Percentiles rank a stretch among this genome's conserved stretches.
Conservation (phyloP, 1,140 invertebrate genomes). For the Atta colombica region DNA sequence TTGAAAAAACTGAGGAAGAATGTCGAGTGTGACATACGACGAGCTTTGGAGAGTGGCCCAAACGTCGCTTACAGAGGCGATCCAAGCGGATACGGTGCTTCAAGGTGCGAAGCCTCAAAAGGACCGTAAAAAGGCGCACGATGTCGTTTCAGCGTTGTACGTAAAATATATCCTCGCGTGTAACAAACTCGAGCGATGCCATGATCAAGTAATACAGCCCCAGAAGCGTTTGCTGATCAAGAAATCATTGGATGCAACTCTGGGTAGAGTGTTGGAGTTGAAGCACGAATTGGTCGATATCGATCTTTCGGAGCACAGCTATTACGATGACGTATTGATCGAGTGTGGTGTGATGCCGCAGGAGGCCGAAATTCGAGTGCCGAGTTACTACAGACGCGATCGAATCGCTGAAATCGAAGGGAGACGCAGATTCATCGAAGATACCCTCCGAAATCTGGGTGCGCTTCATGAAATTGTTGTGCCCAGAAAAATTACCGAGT, state of each 20-base stretch:
- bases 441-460: conserved; percentile 90
- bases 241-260: conserved; percentile 92
- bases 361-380: conserved; percentile 89
- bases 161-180: conserved; percentile 93
- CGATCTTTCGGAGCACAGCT: conserved; percentile 94
- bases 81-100: conserved; percentile 89
- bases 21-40: conserved; percentile 92
- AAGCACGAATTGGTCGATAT: conserved; percentile 95
- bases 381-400: conserved; percentile 90
- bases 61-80: conserved; percentile 88
- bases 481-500: conserved; percentile 90
- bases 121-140: conserved; percentile 88
- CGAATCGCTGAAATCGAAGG: conserved; percentile 88
- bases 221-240: conserved; percentile 95
- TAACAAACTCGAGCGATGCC: conserved; percentile 92
- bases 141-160: conserved; percentile 89
- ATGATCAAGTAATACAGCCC: conserved; percentile 97
- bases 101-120: conserved; percentile 88
- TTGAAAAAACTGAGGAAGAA: conserved; percentile 76
- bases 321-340: conserved; percentile 92
- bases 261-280: conserved; percentile 93
- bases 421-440: conserved; percentile 89
- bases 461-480: conserved; percentile 88
- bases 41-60: conserved; percentile 90
- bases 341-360: conserved; percentile 89